Evolutionary conservation across 2,888 invertebrate genomes (phyloP), one percentile per base, ranked within the genome.

Genomic region (Erannis defoliaria): DNA sequence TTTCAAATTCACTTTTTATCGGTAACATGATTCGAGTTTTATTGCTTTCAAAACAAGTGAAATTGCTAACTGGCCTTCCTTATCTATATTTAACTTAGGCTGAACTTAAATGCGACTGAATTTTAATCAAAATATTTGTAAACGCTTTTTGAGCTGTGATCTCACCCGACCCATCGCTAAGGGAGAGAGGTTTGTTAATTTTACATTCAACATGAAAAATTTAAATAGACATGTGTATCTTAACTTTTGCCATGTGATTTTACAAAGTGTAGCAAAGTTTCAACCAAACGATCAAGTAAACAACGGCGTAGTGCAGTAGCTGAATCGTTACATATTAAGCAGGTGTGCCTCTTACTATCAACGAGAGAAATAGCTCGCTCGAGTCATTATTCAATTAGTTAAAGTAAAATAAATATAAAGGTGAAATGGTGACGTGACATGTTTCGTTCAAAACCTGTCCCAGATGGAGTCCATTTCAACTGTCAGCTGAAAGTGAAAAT

Each of bases 1-100:
- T 68, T 70, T 70, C 67, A 68, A 70, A 66, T 55, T 67, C 64
- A 68, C 68, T 70, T 70, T 62, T 68, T 68, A 68, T 68, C 59
- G 64, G 62, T 68, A 57, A 59, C 62, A 61, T 62, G 66, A 66
- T 55, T 64, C 66, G 66, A 59, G 61, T 62, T 60, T 67, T 66
- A 64, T 66, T 66, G 56, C 67, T 67, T 66, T 67, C 63, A 48
- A 60, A 57, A 51, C 42, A 58, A 65, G 62, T 64, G 49, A 55
- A 69, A 60, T 53, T 54, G 50, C 18, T 54, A n/a, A 57, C n/a
- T 18, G 29, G 19, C n/a, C 26, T 40, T 51, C 40, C n/a, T 51
- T 40, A 35, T 49, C 42, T n/a, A 8, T 43, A 14, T 23, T 43
- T 40, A 19, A 29, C 9, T 29, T 29, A 8, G 6, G 9, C 10